A percentile compares a stretch with the other conserved stretches of the same genome.
These are phyloP conservation scores for Epizoanthus scotinus DNA, from an alignment of 92 coral and sea anemone species.

Conservation along the genomic window DNA sequence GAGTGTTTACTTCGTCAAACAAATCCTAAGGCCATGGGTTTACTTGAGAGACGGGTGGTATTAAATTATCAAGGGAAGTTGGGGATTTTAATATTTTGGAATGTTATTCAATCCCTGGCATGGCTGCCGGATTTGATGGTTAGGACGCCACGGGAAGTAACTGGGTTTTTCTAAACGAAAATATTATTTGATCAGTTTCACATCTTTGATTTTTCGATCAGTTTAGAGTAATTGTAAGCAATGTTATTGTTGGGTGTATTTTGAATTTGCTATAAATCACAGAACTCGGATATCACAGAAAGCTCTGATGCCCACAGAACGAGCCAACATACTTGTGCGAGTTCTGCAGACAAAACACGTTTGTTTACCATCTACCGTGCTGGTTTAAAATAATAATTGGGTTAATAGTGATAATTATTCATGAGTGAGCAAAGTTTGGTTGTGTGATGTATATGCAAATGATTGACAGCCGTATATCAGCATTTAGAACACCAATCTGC, in stretches of 20 bases:
- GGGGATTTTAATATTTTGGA: no score
- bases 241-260: background rate
- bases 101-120: no score
- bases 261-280: background rate
- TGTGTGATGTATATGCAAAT: conserved; percentile 29
- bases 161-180: background rate
- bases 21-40: no score
- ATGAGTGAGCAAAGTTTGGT: conserved; percentile 34
- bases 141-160: no score
- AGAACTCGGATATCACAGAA: background rate
- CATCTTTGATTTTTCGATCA: background rate
- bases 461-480: background rate
- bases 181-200: background rate
- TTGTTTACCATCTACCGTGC: conserved; percentile 16
- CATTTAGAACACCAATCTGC: background rate
- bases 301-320: background rate
- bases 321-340: background rate
- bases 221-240: background rate
- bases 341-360: conserved; percentile 1
- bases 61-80: no score
- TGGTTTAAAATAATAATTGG: conserved; percentile 23
- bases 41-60: no score
- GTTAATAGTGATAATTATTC: conserved; percentile 27
- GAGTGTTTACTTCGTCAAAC: no score
- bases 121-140: no score